phyloP scores from a whole-genome alignment of 1,140 invertebrate genomes.

The Oncopodura yosiiana region DNA sequence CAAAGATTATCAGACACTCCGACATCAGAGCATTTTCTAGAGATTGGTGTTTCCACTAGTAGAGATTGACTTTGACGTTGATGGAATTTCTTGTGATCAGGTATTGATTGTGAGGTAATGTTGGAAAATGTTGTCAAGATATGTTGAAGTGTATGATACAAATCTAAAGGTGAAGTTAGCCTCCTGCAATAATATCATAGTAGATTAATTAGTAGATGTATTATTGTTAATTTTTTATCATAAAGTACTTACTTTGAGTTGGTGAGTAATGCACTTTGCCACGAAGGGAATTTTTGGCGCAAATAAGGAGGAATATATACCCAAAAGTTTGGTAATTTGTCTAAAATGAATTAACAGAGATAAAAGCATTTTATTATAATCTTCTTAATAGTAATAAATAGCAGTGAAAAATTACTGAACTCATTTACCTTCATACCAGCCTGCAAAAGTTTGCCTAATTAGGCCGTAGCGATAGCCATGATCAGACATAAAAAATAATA shows the following conservation, averaged over 20 bases:
- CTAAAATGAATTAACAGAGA: no score
- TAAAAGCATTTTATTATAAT: no score
- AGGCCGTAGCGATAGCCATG: slow-evolving; percentile 28
- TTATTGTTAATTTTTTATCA: neutral
- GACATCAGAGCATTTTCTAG: slow-evolving; percentile 17
- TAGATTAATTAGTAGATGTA: neutral
- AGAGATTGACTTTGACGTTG: slow-evolving; percentile 18
- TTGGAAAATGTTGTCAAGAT: slow-evolving; percentile 16
- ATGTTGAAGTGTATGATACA: slow-evolving; percentile 26
- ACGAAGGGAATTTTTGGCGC: neutral
- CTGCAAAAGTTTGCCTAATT: slow-evolving; percentile 22
- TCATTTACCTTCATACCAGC: slow-evolving; percentile 35
- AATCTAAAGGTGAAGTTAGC: slow-evolving; percentile 28
- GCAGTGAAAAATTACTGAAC: no score
- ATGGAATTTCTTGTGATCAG: neutral
- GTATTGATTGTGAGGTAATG: neutral
- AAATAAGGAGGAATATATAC: slow-evolving; percentile 20
- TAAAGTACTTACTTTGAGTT: slow-evolving; percentile 16
- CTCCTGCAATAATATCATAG: slow-evolving; percentile 10
- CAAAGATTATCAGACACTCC: slow-evolving; percentile 27
- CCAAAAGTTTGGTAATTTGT: slow-evolving; percentile 31
- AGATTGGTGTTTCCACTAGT: slow-evolving; percentile 8
- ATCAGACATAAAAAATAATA: slow-evolving; percentile 32
- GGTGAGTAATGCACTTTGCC: slow-evolving; percentile 1
- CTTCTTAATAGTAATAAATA: no score